Evolutionary conservation across 2,888 invertebrate species (phyloP).

Genomic region (Trichopoda pennipes): DNA sequence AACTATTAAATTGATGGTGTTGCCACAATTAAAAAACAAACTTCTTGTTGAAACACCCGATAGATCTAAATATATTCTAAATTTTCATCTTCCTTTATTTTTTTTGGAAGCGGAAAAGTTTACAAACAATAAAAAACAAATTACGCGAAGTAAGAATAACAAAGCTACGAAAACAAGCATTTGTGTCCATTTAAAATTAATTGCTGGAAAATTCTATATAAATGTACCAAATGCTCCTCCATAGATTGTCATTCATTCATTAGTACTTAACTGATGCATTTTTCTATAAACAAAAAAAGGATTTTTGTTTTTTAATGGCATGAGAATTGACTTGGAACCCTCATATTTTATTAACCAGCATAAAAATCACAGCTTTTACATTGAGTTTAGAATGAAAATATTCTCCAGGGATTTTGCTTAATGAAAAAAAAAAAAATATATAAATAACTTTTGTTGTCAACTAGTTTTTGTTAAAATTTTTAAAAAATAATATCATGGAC

Average conservation of each 20-base stretch:
- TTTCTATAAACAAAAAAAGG: constrained; percentile 2
- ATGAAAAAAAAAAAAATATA: not conserved
- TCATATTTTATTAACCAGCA: constrained; percentile 5
- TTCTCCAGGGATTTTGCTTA: not conserved
- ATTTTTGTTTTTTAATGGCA: constrained; percentile 21
- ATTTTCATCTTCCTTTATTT: too few relatives aligned
- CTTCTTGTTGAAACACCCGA: too few relatives aligned
- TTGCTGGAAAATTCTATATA: constrained; percentile 1
- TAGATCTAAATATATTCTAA: too few relatives aligned
- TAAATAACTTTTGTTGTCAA: constrained; percentile 46
- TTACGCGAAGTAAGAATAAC: too few relatives aligned
- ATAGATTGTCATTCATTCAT: not conserved
- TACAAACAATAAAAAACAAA: too few relatives aligned
- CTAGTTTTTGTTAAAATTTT: constrained; percentile 11
- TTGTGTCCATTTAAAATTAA: not conserved
- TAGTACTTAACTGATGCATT: constrained; percentile 1
- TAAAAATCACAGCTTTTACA: not conserved
- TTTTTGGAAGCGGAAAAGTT: too few relatives aligned
- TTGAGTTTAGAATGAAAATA: constrained; percentile 37
- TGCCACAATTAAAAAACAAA: too few relatives aligned
- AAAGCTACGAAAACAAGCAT: too few relatives aligned
- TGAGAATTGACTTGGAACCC: constrained; percentile 39
- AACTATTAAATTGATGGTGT: too few relatives aligned
- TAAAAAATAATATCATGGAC: constrained; percentile 9
- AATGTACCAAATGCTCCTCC: constrained; percentile 5